Percentiles rank a stretch among this genome's conserved stretches.
phyloP scores from a whole-genome alignment of 2,797 vertebrate genomes.

The Aulostomus chinensis region DNA sequence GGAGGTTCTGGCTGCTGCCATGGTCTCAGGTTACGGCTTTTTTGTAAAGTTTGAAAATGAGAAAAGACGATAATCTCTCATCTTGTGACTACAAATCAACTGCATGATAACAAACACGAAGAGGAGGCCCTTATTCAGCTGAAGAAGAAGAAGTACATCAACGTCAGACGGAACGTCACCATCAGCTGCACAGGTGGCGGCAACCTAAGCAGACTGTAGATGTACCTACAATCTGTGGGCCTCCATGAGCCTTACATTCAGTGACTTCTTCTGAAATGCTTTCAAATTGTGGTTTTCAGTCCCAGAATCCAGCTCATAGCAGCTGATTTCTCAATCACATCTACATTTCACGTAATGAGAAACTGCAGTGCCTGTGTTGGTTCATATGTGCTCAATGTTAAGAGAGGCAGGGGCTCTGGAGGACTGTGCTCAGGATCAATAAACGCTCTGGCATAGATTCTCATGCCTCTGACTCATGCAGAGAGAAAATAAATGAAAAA shows the following conservation, averaged over 20 bases:
- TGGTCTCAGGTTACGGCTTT: neutral
- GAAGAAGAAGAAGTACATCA: conserved; percentile 1
- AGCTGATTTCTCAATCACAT: conserved; percentile 44
- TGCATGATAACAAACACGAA: conserved; percentile 2
- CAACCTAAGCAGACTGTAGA: too few species aligned
- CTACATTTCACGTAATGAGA: conserved; percentile 58
- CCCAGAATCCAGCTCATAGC: neutral
- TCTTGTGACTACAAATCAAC: neutral
- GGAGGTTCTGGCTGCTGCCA: neutral
- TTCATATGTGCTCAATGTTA: conserved; percentile 49
- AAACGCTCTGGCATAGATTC: conserved; percentile 37
- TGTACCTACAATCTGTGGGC: too few species aligned
- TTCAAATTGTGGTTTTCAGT: conserved; percentile 26
- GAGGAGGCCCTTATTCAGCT: conserved; percentile 1
- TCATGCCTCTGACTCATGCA: conserved; percentile 35
- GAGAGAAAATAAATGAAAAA: conserved; percentile 50
- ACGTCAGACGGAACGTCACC: neutral
- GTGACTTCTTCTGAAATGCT: too few species aligned
- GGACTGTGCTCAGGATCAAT: conserved; percentile 61
- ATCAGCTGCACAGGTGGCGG: conserved; percentile 4
- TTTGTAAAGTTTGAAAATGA: too few species aligned
- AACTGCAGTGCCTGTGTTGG: conserved; percentile 53
- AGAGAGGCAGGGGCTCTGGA: conserved; percentile 38
- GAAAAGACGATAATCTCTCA: too few species aligned
- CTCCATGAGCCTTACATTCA: too few species aligned